Evolutionary conservation across 1,140 invertebrate species (phyloP), one percentile per base, ranked within the genome.

Genomic region (Drosophila bocki): DNA sequence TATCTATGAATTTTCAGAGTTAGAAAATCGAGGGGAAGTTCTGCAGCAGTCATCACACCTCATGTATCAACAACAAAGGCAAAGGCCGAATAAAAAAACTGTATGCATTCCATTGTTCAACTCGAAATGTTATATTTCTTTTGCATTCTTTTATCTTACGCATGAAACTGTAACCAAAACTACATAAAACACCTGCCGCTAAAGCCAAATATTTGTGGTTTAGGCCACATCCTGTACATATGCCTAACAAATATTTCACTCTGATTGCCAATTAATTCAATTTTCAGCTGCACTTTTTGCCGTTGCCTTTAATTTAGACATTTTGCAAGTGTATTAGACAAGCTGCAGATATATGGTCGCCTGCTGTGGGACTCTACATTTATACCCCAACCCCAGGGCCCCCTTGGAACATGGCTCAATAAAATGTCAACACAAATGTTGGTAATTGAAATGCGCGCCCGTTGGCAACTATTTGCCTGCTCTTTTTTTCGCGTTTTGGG

Each of bases 341-440:
- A 32, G 63, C 62, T 37, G 48, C 54, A 72, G 59, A 78, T 75
- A 75, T 83, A 79, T 77, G 84, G 41, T 64, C 75, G 75, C 85
- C 69, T 81, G 85, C 85, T 88, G 85, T 63, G 84, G 53, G 57
- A 75, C 58, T 26, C 33, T 44, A 44, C 45, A 22, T 17, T 33
- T 22, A 17, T 19, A 26, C 44, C 44, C 12, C 19, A 13, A 47
- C 19, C 44, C 44, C 44, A 41, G 5, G 44, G 22, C 32, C 56
- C 37, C 63, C 45, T 54, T 48, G 44, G 72, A 78, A 83, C 69
- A 51, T 60, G 87, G 74, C 84, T 78, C 81, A 75, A 88, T 90
- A 75, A 85, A 88, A 90, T 90, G 84, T 88, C 85, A 88, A 90
- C 84, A 88, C 78, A 84, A 83, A 80, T 80, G 84, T 87, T 83